Base-by-base conservation (phyloP, 2,888 invertebrate genomes). In the Diplolepis rosae region DNA sequence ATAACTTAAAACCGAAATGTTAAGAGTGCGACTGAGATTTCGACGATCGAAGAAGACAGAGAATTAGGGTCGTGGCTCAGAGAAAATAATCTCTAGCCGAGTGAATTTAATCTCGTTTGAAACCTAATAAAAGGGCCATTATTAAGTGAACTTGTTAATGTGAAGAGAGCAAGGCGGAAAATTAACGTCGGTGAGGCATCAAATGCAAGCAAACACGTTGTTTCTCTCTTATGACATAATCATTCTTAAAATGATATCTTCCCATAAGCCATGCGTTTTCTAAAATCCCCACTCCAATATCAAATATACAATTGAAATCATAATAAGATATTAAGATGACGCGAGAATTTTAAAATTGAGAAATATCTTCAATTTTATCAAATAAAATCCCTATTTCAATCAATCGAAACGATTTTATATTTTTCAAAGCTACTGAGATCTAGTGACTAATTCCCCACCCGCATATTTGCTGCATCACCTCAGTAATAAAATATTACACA, bases 401-500 rank as follows among this genome's bases (percentile, higher is more conserved):
- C 24, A 39, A 61, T n/a, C 39, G 24, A 61, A 35, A 61, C 4
- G 15, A 22, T 61, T 61, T 61, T 61, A 18, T 13, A 24, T 39
- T 61, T 61, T 61, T 39, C 39, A 39, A 3, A 24, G 39, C 13
- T 35, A 22, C 39, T 61, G 24, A 24, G 13, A 24, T 39, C 24
- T 35, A 61, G 39, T 61, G 22, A 61, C 27, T 61, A 39, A 61
- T 61, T 61, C 27, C 35, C 61, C 32, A 39, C 61, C 61, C 61
- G 39, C 39, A 61, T 61, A 61, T 61, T 6, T 27, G 35, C 35
- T 9, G 45, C n/a, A 61, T 35, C 39, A 61, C 61, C 39, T 61
- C 24, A 61, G 61, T 61, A 61, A 61, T 39, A 61, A 61, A 61
- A 61, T 13, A 61, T 61, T 61, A 39, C 61, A 39, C 61, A 35